phyloP scores from a whole-genome alignment of 2,797 vertebrate species.

The Gobio occitaniae region DNA sequence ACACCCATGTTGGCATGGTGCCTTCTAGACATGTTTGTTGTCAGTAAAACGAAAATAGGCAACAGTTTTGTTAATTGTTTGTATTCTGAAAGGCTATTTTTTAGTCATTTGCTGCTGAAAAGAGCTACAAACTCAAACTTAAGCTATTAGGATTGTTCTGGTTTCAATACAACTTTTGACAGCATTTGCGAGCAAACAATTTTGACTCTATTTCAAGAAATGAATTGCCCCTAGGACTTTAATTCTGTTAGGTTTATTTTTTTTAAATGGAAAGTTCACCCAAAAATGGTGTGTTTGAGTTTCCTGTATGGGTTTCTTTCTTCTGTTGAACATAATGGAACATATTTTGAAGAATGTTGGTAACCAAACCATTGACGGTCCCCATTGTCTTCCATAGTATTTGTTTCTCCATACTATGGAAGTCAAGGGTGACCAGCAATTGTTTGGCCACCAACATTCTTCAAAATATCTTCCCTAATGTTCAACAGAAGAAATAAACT shows the following conservation, averaged over 20 bases:
- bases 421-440: background rate
- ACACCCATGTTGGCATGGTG: conserved; percentile 35
- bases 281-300: too few relatives aligned
- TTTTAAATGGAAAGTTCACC: background rate
- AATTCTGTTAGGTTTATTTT: background rate
- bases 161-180: conserved; percentile 15
- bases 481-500: background rate
- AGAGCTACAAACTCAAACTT: conserved; percentile 9
- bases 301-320: background rate
- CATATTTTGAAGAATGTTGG: background rate
- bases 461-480: background rate
- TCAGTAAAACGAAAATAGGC: background rate
- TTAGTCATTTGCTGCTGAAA: background rate
- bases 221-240: background rate
- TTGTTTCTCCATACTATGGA: background rate
- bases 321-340: background rate
- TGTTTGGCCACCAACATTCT: background rate
- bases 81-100: background rate
- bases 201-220: background rate
- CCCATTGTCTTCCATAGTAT: background rate
- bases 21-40: conserved; percentile 43
- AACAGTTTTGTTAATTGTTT: conserved; percentile 9
- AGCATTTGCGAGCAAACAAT: background rate
- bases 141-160: background rate
- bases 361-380: background rate